Evolutionary conservation across 2,888 invertebrate species (phyloP).

Genomic region (Polylopha cassiicola): DNA sequence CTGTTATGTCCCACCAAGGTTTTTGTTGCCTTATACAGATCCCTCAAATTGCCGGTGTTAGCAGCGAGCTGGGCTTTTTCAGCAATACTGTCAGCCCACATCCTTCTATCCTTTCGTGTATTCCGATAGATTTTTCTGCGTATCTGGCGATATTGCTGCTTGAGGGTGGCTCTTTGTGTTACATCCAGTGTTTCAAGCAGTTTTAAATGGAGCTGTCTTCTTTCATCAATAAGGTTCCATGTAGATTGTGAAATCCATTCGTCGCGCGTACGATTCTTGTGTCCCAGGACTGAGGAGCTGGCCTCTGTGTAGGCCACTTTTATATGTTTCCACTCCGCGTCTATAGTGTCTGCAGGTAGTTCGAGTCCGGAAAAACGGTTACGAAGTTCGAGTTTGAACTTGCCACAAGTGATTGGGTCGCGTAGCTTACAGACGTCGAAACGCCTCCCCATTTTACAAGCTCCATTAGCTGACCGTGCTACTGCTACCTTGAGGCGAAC

Average conservation of each 20-base stretch:
- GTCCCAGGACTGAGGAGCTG: constrained; percentile 3
- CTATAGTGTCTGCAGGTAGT: background rate
- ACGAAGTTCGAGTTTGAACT: background rate
- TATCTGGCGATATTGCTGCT: background rate
- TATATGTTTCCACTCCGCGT: constrained; percentile 1
- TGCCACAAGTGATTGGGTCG: background rate
- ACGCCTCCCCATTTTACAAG: too few relatives aligned
- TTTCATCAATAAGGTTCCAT: constrained; percentile 1
- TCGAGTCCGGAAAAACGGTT: constrained; percentile 3
- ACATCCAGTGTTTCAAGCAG: background rate
- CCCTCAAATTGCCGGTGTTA: too few relatives aligned
- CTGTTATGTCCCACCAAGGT: too few relatives aligned
- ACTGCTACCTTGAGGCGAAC: too few relatives aligned
- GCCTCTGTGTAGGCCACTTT: constrained; percentile 7
- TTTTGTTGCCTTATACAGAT: too few relatives aligned
- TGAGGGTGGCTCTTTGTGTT: background rate
- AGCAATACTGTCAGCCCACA: background rate
- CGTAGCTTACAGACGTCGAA: background rate
- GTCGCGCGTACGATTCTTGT: background rate
- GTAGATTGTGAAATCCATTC: constrained; percentile 3
- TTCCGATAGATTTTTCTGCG: constrained; percentile 3
- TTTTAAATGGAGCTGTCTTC: background rate
- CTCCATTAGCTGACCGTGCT: too few relatives aligned
- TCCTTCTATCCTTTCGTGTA: background rate
- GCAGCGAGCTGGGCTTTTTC: too few relatives aligned